Base-by-base conservation (phyloP, 2,797 vertebrate species). In the Ataeniobius toweri region DNA sequence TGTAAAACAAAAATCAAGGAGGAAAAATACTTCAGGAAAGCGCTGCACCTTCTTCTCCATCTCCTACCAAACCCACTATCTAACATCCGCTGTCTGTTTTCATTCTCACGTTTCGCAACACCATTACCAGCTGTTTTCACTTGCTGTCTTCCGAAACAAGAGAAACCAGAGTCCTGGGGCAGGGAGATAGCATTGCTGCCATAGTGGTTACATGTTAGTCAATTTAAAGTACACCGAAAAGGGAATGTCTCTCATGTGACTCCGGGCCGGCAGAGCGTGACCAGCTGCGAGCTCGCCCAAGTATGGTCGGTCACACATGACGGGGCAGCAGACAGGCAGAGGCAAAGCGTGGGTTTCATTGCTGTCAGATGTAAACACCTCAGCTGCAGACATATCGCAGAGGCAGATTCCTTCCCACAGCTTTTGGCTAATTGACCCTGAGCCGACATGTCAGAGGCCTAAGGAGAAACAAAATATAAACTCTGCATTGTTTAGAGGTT, bases 371-470 rank as follows among this genome's bases (percentile, higher is more conserved):
- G 85, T 89, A 89, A 90, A 86, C 89, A 88, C 89, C 91, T 86
- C 79, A 71, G 89, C 80, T 2, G 77, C 77, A 78, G 87, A 90
- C 86, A 80, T 50, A 83, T 73, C n/a, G 31, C 46, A 80, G 80
- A 86, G 83, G 86, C 85, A 82, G 73, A 81, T 85, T 86, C 77
- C 78, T 81, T 71, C 50, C 69, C 90, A 74, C 58, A 26, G 58
- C 82, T 77, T 85, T 83, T 36, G 71, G 82, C 92, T 94, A 95
- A 95, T 94, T 95, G 92, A 94, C 90, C 89, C 91, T 86, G 88
- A 92, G 89, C 86, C 71, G 83, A 83, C 61, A 73, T 93, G 90
- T 92, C 90, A 89, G 80, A 71, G n/a, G 75, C 77, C 82, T 70
- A 80, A 81, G 71, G 76, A 84, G 81, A 76, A 56, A 68, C 74